Conservation (phyloP, 2,797 vertebrate genomes). For the Salarias fasciatus region DNA sequence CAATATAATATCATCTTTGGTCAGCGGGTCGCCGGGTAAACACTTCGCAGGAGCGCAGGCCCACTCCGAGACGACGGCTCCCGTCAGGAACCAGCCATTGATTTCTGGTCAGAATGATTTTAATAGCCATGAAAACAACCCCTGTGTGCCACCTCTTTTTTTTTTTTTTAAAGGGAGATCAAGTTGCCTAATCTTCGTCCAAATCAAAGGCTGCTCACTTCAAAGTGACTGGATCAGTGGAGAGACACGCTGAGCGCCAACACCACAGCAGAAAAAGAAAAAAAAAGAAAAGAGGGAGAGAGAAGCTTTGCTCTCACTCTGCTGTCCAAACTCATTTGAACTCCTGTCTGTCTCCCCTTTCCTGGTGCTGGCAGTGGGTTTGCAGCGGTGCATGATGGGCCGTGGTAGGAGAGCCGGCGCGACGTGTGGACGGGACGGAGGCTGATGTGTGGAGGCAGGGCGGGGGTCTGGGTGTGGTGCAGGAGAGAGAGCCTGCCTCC, state of each 20-base stretch:
- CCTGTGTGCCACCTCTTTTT: constrained; percentile 39
- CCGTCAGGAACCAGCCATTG: constrained; percentile 44
- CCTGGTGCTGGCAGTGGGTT: constrained; percentile 24
- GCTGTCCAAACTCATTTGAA: constrained; percentile 59
- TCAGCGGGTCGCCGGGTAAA: constrained; percentile 43
- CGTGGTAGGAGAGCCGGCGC: constrained; percentile 24
- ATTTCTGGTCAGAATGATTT: constrained; percentile 61
- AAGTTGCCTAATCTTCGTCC: constrained; percentile 63
- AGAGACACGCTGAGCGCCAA: constrained; percentile 37
- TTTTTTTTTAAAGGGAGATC: constrained; percentile 43
- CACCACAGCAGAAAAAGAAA: constrained; percentile 16
- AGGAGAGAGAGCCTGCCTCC: constrained; percentile 68
- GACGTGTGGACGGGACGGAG: constrained; percentile 25
- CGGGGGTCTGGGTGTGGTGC: constrained; percentile 57
- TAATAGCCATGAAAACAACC: constrained; percentile 45
- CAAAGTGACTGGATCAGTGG: constrained; percentile 59
- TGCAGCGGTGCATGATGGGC: constrained; percentile 4
- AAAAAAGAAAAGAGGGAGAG: too few relatives aligned
- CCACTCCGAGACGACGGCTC: constrained; percentile 23
- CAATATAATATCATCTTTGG: constrained; percentile 48
- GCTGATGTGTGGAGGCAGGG: constrained; percentile 35
- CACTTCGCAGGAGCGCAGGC: constrained; percentile 13
- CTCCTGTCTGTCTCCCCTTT: constrained; percentile 43
- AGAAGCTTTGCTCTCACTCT: constrained; percentile 41
- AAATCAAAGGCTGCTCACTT: constrained; percentile 65